Conservation (phyloP, 2,797 vertebrate species). For the Centroberyx gerrardi region DNA sequence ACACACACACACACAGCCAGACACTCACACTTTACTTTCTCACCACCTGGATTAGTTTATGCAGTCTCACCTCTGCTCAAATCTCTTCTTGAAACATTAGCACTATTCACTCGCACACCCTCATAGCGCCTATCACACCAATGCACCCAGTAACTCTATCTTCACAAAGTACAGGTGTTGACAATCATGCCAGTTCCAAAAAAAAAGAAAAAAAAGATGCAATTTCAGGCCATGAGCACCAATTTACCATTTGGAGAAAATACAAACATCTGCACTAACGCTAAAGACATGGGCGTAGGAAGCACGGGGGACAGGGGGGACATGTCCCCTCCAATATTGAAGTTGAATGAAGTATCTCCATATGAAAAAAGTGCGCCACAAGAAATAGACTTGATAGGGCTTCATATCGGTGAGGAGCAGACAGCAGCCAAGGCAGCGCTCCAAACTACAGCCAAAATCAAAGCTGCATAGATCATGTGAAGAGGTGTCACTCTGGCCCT, state of each 20-base stretch:
- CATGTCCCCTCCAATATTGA: not conserved
- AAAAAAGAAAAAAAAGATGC: constrained; percentile 11
- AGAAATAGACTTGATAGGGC: too few relatives aligned
- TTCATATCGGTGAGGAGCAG: too few relatives aligned
- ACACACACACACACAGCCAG: constrained; percentile 14
- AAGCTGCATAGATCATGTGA: too few relatives aligned
- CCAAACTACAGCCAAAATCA: too few relatives aligned
- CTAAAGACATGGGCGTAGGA: not conserved
- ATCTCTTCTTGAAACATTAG: constrained; percentile 58
- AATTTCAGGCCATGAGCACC: constrained; percentile 25
- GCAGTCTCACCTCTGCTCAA: constrained; percentile 47
- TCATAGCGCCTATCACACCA: constrained; percentile 27
- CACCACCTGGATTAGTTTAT: constrained; percentile 79
- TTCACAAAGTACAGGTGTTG: constrained; percentile 24
- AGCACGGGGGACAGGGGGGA: too few relatives aligned
- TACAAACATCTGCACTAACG: constrained; percentile 37
- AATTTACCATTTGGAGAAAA: constrained; percentile 37
- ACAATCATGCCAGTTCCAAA: constrained; percentile 51
- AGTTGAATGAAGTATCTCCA: not conserved
- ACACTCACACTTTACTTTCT: constrained; percentile 26
- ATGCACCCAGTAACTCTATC: constrained; percentile 56
- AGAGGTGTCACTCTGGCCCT: too few relatives aligned
- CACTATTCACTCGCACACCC: constrained; percentile 41
- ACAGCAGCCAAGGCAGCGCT: too few relatives aligned
- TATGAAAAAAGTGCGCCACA: too few relatives aligned